Percentiles rank a stretch among this genome's conserved stretches.
phyloP scores from a whole-genome alignment of 2,113 vertebrate species.

The Heterocephalus glaber region DNA sequence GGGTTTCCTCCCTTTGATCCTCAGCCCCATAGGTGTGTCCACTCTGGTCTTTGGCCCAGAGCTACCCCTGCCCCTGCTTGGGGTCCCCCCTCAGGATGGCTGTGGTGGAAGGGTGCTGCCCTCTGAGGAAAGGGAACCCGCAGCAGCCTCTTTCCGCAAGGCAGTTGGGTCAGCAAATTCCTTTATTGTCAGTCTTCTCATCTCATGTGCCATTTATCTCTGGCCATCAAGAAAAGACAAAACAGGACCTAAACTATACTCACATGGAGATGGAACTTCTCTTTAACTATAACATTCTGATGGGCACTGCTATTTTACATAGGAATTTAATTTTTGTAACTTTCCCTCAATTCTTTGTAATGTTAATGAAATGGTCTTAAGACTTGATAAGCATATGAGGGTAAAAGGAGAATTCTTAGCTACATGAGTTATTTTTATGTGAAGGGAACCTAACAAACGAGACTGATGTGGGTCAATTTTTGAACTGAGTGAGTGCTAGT shows the following conservation, averaged over 20 bases:
- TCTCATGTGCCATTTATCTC: neutral
- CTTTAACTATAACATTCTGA: neutral
- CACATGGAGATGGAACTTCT: neutral
- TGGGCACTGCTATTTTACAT: too few species aligned
- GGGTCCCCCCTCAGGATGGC: rapidly evolving
- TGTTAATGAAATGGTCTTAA: neutral
- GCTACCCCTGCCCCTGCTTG: neutral
- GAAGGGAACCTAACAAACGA: neutral
- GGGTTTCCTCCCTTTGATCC: neutral
- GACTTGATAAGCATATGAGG: neutral
- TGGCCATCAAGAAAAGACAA: neutral
- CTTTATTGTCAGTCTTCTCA: neutral
- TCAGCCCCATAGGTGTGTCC: rapidly evolving
- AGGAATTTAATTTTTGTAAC: neutral
- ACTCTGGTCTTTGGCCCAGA: neutral
- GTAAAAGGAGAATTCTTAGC: neutral
- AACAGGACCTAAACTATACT: neutral
- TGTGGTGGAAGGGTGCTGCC: too few species aligned
- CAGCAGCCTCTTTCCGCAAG: rapidly evolving
- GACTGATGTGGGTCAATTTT: neutral
- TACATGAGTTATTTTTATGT: neutral
- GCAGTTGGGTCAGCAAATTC: neutral
- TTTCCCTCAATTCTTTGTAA: neutral
- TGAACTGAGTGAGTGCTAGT: neutral
- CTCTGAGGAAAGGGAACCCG: rapidly evolving